These are phyloP conservation scores for Bostrychus sinensis DNA, from an alignment of 2,113 vertebrate species.

Conservation along the genomic window DNA sequence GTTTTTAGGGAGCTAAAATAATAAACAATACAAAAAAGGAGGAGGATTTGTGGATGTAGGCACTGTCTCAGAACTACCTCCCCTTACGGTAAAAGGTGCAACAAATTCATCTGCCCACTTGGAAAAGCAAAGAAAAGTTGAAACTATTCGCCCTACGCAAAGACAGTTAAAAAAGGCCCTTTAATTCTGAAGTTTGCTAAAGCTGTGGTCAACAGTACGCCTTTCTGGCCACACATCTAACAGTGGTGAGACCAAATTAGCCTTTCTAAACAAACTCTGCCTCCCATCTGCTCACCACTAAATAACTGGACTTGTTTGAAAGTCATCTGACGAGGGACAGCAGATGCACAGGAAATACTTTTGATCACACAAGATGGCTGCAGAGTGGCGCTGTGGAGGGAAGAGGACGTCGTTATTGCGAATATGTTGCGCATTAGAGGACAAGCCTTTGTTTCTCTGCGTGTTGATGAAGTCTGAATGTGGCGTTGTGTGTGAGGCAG, in stretches of 20 bases:
- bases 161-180: neutral
- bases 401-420: conserved; percentile 42
- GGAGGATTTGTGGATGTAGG: neutral
- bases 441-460: conserved; percentile 58
- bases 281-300: conserved; percentile 65
- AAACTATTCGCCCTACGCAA: neutral
- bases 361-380: conserved; percentile 69
- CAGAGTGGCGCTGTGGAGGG: conserved; percentile 22
- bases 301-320: conserved; percentile 67
- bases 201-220: neutral
- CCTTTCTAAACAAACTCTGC: conserved; percentile 63
- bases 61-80: neutral
- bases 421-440: conserved; percentile 55
- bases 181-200: neutral
- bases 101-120: conserved; percentile 9
- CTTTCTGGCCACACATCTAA: conserved; percentile 4
- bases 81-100: conserved; percentile 3
- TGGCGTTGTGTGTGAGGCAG: conserved; percentile 38
- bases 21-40: neutral
- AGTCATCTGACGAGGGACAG: conserved; percentile 68
- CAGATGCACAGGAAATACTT: conserved; percentile 81
- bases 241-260: conserved; percentile 21
- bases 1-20: neutral
- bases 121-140: neutral
- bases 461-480: conserved; percentile 51